Evolutionary conservation across 2,113 vertebrate genomes (phyloP), one percentile per base, ranked within the genome.

Genomic region (Tiliqua scincoides): DNA sequence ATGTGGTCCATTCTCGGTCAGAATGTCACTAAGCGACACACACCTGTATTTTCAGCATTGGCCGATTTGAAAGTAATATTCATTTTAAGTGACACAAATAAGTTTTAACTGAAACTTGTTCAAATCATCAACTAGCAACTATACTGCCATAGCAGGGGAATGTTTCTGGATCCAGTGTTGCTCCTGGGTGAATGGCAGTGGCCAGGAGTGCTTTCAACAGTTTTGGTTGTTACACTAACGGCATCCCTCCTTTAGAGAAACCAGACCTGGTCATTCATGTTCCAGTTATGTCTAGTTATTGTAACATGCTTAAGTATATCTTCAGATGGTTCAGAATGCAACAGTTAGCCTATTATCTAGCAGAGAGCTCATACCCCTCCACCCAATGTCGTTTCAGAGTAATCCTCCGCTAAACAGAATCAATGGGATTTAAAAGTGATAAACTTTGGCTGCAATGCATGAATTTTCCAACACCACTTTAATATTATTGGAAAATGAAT

Each of bases 401-500:
- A 7, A 5, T 17, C 54, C 54, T 57, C 54, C 14, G 54, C 54
- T 12, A 17, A 8, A 48, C 63, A 35, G 25, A 63, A 6, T 79
- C 52, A 59, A 30, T 25, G 48, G 27, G 20, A 25, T 4, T 35
- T 82, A 37, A 30, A 37, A 37, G n/a, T 35, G n/a, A 35, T 15
- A 18, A 72, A 61, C 23, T 37, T 48, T 80, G 35, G 30, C 61
- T 30, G 17, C 37, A 30, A 21, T 30, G 32, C 21, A 14, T 30
- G 35, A 18, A 35, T 63, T 82, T 62, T 25, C 59, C 37, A 71
- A 62, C 62, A 79, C n/a, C 59, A 25, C 3, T 43, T 67, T 27
- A 87, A 79, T 27, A 72, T 32, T 62, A 70, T 21, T n/a, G 72
- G 0, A 79, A 90, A 71, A 83, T 57, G 7, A 71, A 35, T 79